These are phyloP conservation scores for Lasioglossum albipes DNA, from an alignment of 1,140 invertebrate genomes.

Conservation along the genomic window DNA sequence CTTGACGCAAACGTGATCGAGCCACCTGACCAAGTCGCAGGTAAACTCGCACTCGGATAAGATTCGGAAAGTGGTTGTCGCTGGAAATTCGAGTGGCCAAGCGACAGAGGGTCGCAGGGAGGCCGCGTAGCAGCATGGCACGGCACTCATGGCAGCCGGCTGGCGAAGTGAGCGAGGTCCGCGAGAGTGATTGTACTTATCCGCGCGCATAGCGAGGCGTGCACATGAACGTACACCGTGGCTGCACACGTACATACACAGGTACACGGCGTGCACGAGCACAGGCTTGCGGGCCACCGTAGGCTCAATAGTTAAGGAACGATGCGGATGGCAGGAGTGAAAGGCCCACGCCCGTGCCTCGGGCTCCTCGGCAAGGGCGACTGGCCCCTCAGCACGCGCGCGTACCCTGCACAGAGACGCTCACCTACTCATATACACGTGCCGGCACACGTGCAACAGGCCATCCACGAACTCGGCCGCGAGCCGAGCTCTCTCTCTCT, in stretches of 20 bases:
- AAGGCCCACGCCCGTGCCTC: constrained; percentile 81
- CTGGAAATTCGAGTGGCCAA: constrained; percentile 41
- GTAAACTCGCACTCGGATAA: too few species aligned
- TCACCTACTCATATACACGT: constrained; percentile 29
- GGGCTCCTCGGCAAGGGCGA: constrained; percentile 79
- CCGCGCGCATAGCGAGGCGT: constrained; percentile 36
- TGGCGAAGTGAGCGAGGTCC: constrained; percentile 53
- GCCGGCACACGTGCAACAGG: constrained; percentile 57
- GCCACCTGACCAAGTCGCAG: too few species aligned
- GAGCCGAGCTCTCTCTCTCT: constrained; percentile 21
- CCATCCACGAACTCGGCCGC: constrained; percentile 61
- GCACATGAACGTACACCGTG: neutral
- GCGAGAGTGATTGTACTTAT: constrained; percentile 59
- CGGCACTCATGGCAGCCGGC: neutral
- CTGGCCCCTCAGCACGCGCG: constrained; percentile 72
- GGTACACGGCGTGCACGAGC: constrained; percentile 3
- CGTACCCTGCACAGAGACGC: constrained; percentile 31
- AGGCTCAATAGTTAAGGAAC: constrained; percentile 64
- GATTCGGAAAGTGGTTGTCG: neutral
- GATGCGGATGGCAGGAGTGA: constrained; percentile 80
- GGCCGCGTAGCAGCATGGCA: neutral
- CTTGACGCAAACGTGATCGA: too few species aligned
- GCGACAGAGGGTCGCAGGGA: constrained; percentile 43
- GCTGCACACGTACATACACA: too few species aligned
- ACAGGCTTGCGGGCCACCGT: constrained; percentile 6